Base-by-base conservation (phyloP, 2,888 invertebrate species). In the Sepioteuthis lessoniana region DNA sequence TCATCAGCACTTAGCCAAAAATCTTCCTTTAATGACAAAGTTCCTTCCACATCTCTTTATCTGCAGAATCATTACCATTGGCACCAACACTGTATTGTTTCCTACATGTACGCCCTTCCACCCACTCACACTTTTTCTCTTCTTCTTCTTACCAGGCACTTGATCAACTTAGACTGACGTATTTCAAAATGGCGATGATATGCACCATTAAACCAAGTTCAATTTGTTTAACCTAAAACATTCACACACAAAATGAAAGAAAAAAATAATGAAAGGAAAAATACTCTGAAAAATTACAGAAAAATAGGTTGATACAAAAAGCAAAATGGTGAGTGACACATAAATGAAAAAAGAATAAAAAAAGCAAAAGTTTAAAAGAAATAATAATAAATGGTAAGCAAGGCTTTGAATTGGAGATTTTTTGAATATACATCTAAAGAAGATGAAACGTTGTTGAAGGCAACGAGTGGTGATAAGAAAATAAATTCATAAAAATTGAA, bases 231-330 rank as follows among this genome's bases (percentile, higher is more conserved):
- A 76, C 76, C 76, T 76, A 31, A 31, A 76, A 76, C 76, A 76
- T 76, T n/a, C 76, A 76, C n/a, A n/a, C 31, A n/a, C n/a, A 76
- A 76, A 76, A n/a, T 31, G 31, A 31, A 76, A 76, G n/a, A 31
- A 31, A 76, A 60, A n/a, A 76, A 76, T 13, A 13, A 31, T n/a
- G n/a, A 19, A 0, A 4, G n/a, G 2, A 7, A 31, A 76, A 31
- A 31, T n/a, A n/a, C 16, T n/a, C 8, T n/a, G 13, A 16, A 31
- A 76, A 76, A 76, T 76, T 76, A 31, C 76, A 76, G 31, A 31
- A n/a, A 76, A 76, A n/a, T 76, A 76, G 76, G 76, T 76, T 76
- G 25, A 60, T 60, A n/a, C 76, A 76, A 76, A 76, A 76, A 76
- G 76, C 76, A 76, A 76, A 76, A 31, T n/a, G 31, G 76, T 13